These are phyloP conservation scores for Saccostrea echinata DNA, from an alignment of 1,140 invertebrate genomes.

Conservation along the genomic window DNA sequence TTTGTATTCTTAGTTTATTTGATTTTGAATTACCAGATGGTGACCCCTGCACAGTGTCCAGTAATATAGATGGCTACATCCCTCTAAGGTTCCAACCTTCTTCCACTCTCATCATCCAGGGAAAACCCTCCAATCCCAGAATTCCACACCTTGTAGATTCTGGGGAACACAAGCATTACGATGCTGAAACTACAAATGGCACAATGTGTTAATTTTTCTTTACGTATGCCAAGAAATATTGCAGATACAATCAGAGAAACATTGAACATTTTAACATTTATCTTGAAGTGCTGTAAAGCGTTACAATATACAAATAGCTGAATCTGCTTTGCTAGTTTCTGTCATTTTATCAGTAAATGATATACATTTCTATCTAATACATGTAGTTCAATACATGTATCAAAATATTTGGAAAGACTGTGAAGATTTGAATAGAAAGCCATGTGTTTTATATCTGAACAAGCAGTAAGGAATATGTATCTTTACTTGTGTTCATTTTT, in stretches of 20 bases:
- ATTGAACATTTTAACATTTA: background rate
- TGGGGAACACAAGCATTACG: background rate
- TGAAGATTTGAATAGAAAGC: no score
- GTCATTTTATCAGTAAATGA: no score
- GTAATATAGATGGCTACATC: slow-evolving; percentile 77
- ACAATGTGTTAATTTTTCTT: background rate
- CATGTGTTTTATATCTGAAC: no score
- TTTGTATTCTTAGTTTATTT: slow-evolving; percentile 58
- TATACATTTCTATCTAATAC: no score
- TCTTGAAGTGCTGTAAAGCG: background rate
- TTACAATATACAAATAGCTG: background rate
- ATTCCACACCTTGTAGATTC: background rate
- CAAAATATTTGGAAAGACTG: no score
- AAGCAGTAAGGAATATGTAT: no score
- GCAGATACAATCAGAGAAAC: background rate
- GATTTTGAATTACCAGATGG: slow-evolving; percentile 64
- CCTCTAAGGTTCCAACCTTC: slow-evolving; percentile 70
- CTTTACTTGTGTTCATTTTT: no score
- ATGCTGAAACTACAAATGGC: background rate
- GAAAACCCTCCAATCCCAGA: slow-evolving; percentile 2
- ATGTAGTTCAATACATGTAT: no score
- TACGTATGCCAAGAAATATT: background rate
- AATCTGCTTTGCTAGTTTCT: background rate
- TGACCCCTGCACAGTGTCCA: slow-evolving; percentile 68
- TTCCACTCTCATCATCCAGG: slow-evolving; percentile 67